Percentiles rank a stretch among this genome's conserved stretches.
phyloP scores from a whole-genome alignment of 2,797 vertebrate species.

The Coilia nasus region DNA sequence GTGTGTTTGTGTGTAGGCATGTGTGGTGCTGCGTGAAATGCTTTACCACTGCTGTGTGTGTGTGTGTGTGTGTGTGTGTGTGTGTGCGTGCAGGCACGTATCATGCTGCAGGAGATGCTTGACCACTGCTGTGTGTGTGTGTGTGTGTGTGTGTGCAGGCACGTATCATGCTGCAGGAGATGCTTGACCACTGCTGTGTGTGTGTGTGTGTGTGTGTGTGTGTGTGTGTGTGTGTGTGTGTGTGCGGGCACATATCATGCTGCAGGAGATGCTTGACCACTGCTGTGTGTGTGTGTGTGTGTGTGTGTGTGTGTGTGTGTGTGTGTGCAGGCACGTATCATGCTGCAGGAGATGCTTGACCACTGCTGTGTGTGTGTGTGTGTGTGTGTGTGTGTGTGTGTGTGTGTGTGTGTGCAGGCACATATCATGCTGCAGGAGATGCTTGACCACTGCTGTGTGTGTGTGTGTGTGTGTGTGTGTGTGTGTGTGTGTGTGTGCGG shows the following conservation, averaged over 20 bases:
- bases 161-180: background rate
- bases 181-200: no score
- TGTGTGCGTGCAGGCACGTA: no score
- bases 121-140: no score
- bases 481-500: background rate
- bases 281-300: background rate
- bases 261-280: no score
- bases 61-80: background rate
- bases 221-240: background rate
- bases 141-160: background rate
- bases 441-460: constrained; percentile 1
- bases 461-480: background rate
- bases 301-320: background rate
- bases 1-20: background rate
- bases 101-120: no score
- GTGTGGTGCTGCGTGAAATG: background rate
- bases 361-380: background rate
- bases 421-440: background rate
- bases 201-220: background rate
- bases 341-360: no score
- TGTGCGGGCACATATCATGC: background rate
- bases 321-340: background rate
- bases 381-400: background rate
- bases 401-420: background rate
- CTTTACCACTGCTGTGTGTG: background rate